A percentile compares a stretch with the other conserved stretches of the same genome.
Conservation (phyloP, 2,797 vertebrate genomes). For the Coluber constrictor region DNA sequence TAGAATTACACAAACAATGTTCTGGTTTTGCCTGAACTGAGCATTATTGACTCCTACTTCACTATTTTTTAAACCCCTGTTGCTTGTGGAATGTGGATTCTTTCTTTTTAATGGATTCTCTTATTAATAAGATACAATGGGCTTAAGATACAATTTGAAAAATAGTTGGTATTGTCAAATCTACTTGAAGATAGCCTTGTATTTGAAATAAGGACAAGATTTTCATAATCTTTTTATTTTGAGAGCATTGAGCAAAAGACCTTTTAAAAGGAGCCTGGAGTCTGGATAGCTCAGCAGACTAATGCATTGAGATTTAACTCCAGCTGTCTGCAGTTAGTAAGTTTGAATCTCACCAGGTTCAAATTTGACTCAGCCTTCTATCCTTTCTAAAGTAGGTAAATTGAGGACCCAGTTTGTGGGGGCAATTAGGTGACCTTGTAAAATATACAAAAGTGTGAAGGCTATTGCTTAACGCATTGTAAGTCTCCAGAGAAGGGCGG, state of each 20-base stretch:
- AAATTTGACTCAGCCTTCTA: too few relatives aligned
- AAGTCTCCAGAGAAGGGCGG: too few relatives aligned
- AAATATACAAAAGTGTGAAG: too few relatives aligned
- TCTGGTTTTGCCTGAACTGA: background rate
- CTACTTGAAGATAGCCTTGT: background rate
- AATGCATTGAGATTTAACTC: too few relatives aligned
- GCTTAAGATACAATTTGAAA: background rate
- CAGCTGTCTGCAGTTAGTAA: too few relatives aligned
- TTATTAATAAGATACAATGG: background rate
- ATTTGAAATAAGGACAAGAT: background rate
- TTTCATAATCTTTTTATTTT: background rate
- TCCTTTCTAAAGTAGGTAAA: too few relatives aligned
- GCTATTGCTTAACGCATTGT: too few relatives aligned
- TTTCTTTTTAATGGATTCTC: background rate
- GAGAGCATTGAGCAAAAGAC: background rate
- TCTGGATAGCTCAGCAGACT: too few relatives aligned
- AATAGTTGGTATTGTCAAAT: background rate
- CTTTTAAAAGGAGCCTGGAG: too few relatives aligned
- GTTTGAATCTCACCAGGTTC: too few relatives aligned
- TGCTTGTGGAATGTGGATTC: background rate
- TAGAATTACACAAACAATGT: background rate
- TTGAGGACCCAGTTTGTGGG: too few relatives aligned
- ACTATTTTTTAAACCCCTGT: background rate
- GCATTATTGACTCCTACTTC: background rate
- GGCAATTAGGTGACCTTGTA: too few relatives aligned